A percentile compares a stretch with the other conserved stretches of the same genome.
Conservation (phyloP, 2,113 vertebrate genomes). For the Sylvia atricapilla region DNA sequence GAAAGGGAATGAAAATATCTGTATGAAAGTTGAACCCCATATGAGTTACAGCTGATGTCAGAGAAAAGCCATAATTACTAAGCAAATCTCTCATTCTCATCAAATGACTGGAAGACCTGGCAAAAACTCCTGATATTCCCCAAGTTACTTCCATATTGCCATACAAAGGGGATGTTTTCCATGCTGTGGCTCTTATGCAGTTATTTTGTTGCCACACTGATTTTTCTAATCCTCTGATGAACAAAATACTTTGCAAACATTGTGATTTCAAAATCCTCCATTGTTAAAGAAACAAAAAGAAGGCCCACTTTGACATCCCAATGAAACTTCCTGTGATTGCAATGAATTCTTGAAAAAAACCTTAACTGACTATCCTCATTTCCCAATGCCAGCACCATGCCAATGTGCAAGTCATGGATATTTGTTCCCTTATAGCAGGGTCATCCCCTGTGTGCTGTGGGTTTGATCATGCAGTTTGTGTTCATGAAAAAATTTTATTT, state of each 20-base stretch:
- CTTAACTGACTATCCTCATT: not conserved
- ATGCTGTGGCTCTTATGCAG: not conserved
- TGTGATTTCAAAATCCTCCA: not conserved
- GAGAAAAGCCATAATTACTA: conserved; percentile 12
- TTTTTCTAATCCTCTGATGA: not conserved
- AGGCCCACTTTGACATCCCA: not conserved
- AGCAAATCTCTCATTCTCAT: not conserved
- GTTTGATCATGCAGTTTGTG: not conserved
- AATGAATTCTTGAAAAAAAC: not conserved
- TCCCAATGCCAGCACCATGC: not conserved
- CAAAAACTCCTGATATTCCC: not conserved
- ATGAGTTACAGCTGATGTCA: conserved; percentile 22
- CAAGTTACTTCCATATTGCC: not conserved
- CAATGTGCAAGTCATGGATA: not conserved
- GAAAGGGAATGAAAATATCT: conserved; percentile 14
- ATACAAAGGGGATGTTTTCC: not conserved
- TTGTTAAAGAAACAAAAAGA: not conserved
- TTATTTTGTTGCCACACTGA: not conserved
- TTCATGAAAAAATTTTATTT: not conserved
- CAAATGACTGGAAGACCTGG: conserved; percentile 6
- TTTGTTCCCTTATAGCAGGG: not conserved
- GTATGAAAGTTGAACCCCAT: not conserved
- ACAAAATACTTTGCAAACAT: not conserved
- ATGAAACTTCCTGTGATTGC: not conserved
- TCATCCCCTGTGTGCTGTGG: not conserved